A percentile compares a stretch with the other conserved stretches of the same genome.
phyloP scores from a whole-genome alignment of 2,113 vertebrate species.

The Centrocercus urophasianus region DNA sequence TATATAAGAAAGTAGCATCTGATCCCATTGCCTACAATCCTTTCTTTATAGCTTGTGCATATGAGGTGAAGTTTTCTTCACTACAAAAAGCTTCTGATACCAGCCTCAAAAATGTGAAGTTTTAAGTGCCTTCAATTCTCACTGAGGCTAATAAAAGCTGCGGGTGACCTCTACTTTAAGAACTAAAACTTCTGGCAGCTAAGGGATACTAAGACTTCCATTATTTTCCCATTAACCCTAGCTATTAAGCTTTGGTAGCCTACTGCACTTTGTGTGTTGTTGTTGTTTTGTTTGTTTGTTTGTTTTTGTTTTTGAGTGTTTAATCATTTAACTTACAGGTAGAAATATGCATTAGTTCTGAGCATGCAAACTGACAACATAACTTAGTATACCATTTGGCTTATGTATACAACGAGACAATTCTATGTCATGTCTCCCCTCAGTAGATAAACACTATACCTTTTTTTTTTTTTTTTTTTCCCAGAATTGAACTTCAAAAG shows the following conservation, averaged over 20 bases:
- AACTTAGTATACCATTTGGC: not conserved
- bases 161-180: not conserved
- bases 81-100: not conserved
- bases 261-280: not conserved
- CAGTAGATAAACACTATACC: not conserved
- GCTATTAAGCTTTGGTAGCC: not conserved
- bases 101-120: not conserved
- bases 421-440: too few relatives aligned
- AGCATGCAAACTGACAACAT: conserved; percentile 14
- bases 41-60: not conserved
- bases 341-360: not conserved
- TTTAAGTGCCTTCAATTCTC: not conserved
- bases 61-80: not conserved
- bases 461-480: not conserved
- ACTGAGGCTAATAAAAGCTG: not conserved
- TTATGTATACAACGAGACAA: not conserved
- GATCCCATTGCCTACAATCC: not conserved
- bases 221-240: not conserved
- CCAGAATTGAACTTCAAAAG: conserved; percentile 24
- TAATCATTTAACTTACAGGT: conserved; percentile 16
- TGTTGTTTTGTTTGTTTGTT: too few relatives aligned
- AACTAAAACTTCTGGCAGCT: not conserved
- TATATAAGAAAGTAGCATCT: not conserved
- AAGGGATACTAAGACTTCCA: not conserved
- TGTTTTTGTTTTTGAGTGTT: conserved; percentile 6